A percentile compares a stretch with the other conserved stretches of the same genome.
phyloP scores from a whole-genome alignment of 2,113 vertebrate species.

The Coregonus clupeaformis region DNA sequence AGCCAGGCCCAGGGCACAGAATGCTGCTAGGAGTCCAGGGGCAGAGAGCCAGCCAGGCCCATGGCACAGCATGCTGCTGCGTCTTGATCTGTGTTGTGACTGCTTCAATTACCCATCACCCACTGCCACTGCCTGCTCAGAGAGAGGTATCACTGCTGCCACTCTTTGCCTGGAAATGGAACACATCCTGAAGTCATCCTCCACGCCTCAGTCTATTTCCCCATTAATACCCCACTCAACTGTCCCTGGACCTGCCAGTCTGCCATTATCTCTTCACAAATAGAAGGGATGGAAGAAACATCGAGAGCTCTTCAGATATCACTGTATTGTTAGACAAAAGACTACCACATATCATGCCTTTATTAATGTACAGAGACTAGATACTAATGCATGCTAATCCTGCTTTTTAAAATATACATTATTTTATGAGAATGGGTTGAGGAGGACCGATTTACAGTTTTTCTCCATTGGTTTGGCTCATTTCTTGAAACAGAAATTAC shows the following conservation, averaged over 20 bases:
- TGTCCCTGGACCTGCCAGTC: too few relatives aligned
- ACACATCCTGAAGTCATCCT: too few relatives aligned
- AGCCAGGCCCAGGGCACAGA: conserved; percentile 20
- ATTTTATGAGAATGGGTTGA: background rate
- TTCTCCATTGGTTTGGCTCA: too few relatives aligned
- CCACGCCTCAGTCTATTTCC: too few relatives aligned
- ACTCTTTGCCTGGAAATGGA: too few relatives aligned
- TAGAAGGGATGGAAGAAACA: background rate
- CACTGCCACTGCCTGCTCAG: conserved; percentile 30
- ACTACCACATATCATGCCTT: background rate
- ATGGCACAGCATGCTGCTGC: conserved; percentile 56
- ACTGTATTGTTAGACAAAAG: background rate
- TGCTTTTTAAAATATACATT: background rate
- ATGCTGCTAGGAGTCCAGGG: conserved; percentile 55
- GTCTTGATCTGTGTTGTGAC: conserved; percentile 70
- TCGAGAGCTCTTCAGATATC: background rate
- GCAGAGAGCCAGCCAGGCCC: conserved; percentile 47
- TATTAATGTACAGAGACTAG: background rate
- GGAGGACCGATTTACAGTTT: background rate
- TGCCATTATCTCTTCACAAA: too few relatives aligned
- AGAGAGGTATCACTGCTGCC: background rate
- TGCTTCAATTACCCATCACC: conserved; percentile 72
- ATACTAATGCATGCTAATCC: background rate
- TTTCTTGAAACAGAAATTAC: too few relatives aligned
- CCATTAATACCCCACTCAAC: too few relatives aligned